phyloP scores from a whole-genome alignment of 2,888 invertebrate species.

The Leucophora obtusa region DNA sequence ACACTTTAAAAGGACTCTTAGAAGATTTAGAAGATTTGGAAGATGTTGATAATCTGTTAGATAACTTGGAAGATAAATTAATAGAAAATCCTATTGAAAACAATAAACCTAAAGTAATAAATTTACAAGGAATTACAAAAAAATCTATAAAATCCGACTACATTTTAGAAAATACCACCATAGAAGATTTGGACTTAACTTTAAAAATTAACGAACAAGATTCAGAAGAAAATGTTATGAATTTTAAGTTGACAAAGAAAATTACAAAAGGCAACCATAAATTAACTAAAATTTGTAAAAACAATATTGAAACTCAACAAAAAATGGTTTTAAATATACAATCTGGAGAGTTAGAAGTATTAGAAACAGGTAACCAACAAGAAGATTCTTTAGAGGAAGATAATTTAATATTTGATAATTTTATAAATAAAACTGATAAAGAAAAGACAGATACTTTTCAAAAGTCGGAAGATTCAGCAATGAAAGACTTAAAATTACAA shows the following conservation, averaged over 20 bases:
- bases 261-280: not conserved
- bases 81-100: not conserved
- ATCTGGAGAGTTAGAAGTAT: not conserved
- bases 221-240: not conserved
- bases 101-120: no score
- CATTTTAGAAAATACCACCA: not conserved
- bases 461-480: not conserved
- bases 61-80: constrained; percentile 21
- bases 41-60: constrained; percentile 35
- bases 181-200: not conserved
- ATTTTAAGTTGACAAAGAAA: not conserved
- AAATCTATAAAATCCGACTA: not conserved
- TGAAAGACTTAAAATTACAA: not conserved
- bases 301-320: not conserved
- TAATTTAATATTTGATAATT: not conserved
- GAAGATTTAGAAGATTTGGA: constrained; percentile 33
- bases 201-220: not conserved
- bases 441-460: not conserved
- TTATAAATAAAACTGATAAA: not conserved
- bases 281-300: not conserved
- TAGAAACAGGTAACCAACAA: not conserved
- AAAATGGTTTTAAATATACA: not conserved
- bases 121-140: not conserved
- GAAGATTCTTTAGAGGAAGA: not conserved
- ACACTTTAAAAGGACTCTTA: constrained; percentile 6